Evolutionary conservation across 1,140 invertebrate species (phyloP), one percentile per base, ranked within the genome.

Genomic region (Drosophila bipectinata): DNA sequence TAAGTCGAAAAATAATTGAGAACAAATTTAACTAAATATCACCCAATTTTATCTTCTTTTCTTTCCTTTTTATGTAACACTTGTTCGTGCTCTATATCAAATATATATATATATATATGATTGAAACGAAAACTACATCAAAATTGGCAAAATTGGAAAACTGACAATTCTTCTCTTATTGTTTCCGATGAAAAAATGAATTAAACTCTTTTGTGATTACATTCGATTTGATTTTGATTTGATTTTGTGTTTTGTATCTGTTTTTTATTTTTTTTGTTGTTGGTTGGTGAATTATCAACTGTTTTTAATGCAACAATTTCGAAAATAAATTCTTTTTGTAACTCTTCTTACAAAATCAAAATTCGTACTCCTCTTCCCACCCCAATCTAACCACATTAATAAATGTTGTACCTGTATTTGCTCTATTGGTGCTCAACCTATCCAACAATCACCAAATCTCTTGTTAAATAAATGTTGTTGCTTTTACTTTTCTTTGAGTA

Each of bases 31-130:
- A 74, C 89, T 91, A 91, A 91, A 90, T 85, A 82, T 90, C 81
- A 90, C 81, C 89, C 76, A 90, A 89, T 90, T 82, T 90, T 91
- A 79, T 90, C 87, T 90, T 88, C 84, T 90, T 91, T 90, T 90
- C 84, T 91, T 90, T 89, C 79, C 85, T 91, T 90, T 90, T 90
- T 85, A 85, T 85, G 82, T 85, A 85, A 85, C 82, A 85, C 82
- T 87, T 85, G 82, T 85, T 87, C 82, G 81, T 90, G 88, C 89
- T 90, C 89, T 90, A 77, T 87, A 87, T 67, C 52, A 88, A 87
- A 88, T 75, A 79, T 64, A 66, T 61, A 56, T 44, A 44, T 44
- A 47, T 47, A 47, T 47, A 75, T 87, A 85, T 80, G 71, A 79
- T 77, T 56, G 64, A 71, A 52, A 72, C 68, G 58, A 67, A 80